Base-by-base conservation (phyloP, 2,797 vertebrate genomes). In the Lycodopsis pacificus region DNA sequence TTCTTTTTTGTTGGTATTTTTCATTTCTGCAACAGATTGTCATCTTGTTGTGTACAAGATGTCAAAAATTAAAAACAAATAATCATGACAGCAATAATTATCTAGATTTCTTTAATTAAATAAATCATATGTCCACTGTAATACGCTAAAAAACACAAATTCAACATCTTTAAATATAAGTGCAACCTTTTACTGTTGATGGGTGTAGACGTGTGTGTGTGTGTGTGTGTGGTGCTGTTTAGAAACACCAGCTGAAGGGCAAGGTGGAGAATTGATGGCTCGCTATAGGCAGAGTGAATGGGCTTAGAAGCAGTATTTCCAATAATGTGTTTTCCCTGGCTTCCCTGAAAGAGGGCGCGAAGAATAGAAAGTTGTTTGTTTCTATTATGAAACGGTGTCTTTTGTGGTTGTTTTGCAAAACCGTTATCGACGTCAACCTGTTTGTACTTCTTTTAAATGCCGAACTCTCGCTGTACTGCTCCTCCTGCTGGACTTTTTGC, bases 241-340 rank as follows among this genome's bases (percentile, higher is more conserved):
- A 69, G 42, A 67, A 72, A 56, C 74, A 65, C 2, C 82, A 76
- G 71, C 70, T 81, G 77, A 85, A 81, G 66, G 77, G 71, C 65
- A 71, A 38, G 65, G 38, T 58, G 40, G 65, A 62, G 70, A 82
- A 88, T 79, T 76, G 82, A 79, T 85, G 75, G 62, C 79, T 81
- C 46, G 65, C 75, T 78, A 51, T 73, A 51, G 65, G 73, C 68
- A 71, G 36, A 72, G 44, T 76, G 53, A 70, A 77, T 76, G 63
- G 62, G 49, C 88, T 78, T 65, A 44, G 65, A 74, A 76, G 76
- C 63, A 67, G 57, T 36, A 71, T 78, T 82, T 86, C 70, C 83
- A 79, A 75, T 87, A 79, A 77, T 82, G 70, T 27, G 46, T 86
- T 85, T 87, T 82, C 71, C 74, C 69, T 22, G 46, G 51, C 49